phyloP scores from a whole-genome alignment of 2,113 vertebrate genomes.

The Puntigrus tetrazona region DNA sequence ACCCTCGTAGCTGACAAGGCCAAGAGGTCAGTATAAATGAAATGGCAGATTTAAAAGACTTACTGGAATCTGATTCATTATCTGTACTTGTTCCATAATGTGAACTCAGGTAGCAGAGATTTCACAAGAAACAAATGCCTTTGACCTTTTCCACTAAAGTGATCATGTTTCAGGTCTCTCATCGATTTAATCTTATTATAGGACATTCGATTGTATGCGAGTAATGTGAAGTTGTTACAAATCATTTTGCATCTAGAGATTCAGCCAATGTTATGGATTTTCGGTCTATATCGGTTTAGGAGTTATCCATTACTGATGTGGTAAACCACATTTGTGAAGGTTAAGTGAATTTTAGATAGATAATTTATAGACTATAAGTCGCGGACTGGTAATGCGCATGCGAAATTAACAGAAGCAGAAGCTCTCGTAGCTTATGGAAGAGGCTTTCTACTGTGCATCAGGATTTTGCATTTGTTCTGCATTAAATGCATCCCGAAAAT shows the following conservation, averaged over 20 bases:
- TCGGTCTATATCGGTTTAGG: background rate
- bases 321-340: constrained; percentile 22
- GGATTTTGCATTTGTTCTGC: constrained; percentile 14
- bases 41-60: constrained; percentile 10
- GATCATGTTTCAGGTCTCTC: constrained; percentile 12
- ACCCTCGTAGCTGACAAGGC: background rate
- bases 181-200: constrained; percentile 23
- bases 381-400: background rate
- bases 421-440: background rate
- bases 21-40: constrained; percentile 1
- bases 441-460: background rate
- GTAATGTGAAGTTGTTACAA: constrained; percentile 23
- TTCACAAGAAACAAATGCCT: constrained; percentile 5
- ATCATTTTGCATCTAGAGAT: background rate
- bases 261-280: background rate
- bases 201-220: background rate
- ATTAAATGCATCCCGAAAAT: constrained; percentile 15
- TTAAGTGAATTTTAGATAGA: constrained; percentile 15
- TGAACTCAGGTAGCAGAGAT: background rate
- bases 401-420: background rate
- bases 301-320: background rate
- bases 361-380: constrained; percentile 14
- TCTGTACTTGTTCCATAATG: background rate
- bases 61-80: background rate
- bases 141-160: constrained; percentile 2